These are phyloP conservation scores for Aethina tumida DNA, from an alignment of 1,140 invertebrate species.

Conservation along the genomic window DNA sequence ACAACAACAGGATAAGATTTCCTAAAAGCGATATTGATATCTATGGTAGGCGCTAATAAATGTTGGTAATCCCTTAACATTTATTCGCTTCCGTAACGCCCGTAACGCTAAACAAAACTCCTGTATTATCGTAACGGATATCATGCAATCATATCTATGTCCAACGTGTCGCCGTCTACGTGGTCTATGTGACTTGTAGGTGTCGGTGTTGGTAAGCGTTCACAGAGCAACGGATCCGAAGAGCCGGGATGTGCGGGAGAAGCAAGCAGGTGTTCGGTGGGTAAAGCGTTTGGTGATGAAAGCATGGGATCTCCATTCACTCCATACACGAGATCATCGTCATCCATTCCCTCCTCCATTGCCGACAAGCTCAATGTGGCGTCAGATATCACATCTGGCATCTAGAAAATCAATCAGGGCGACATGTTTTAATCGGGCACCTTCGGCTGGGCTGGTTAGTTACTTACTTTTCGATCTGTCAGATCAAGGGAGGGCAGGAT, in stretches of 20 bases:
- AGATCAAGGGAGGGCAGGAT: constrained; percentile 29
- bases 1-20: background rate
- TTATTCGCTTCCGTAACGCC: constrained; percentile 6
- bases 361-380: constrained; percentile 55
- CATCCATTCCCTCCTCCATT: constrained; percentile 73
- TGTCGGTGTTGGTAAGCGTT: constrained; percentile 29
- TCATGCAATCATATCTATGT: constrained; percentile 38
- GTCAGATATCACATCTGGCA: constrained; percentile 45
- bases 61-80: too few relatives aligned
- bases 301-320: constrained; percentile 52
- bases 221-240: constrained; percentile 27
- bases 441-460: background rate
- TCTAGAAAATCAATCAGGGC: constrained; percentile 31
- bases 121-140: constrained; percentile 14
- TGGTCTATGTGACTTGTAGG: constrained; percentile 35
- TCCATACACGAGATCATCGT: constrained; percentile 56
- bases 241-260: constrained; percentile 26
- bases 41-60: too few relatives aligned
- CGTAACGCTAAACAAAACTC: constrained; percentile 11
- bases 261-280: constrained; percentile 24
- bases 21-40: constrained; percentile 3
- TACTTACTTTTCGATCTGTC: constrained; percentile 32
- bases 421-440: background rate
- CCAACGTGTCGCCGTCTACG: constrained; percentile 32
- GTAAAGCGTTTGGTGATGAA: constrained; percentile 37